These are phyloP conservation scores for Papilio machaon DNA, from an alignment of 1,140 invertebrate genomes.

Conservation along the genomic window DNA sequence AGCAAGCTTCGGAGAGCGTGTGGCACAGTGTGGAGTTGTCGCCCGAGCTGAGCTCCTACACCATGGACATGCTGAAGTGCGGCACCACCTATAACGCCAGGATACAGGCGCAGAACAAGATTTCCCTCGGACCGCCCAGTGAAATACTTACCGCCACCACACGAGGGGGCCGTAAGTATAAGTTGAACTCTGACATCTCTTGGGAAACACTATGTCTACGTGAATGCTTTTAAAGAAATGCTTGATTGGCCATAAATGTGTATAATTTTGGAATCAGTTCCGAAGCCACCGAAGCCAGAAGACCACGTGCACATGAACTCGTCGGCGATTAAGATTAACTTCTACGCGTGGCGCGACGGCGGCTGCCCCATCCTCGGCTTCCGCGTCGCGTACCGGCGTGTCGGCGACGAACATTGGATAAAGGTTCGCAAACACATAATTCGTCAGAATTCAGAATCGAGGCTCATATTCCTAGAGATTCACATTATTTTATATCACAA, in stretches of 20 bases:
- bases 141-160: constrained; percentile 85
- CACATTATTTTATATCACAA: not conserved
- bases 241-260: not conserved
- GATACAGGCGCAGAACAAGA: constrained; percentile 87
- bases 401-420: constrained; percentile 77
- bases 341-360: constrained; percentile 89
- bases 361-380: constrained; percentile 93
- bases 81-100: constrained; percentile 87
- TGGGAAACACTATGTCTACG: not conserved
- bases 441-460: not conserved
- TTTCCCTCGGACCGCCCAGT: constrained; percentile 87
- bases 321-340: constrained; percentile 85
- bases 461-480: not conserved
- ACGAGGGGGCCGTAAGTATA: constrained; percentile 82
- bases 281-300: constrained; percentile 82
- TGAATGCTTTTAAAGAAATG: not conserved
- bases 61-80: constrained; percentile 88
- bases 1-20: constrained; percentile 83
- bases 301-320: constrained; percentile 84
- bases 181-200: not conserved
- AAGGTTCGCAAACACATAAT: constrained; percentile 60
- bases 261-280: constrained; percentile 55
- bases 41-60: constrained; percentile 86
- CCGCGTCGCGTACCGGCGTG: constrained; percentile 88
- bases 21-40: constrained; percentile 87